phyloP scores from a whole-genome alignment of 2,888 invertebrate genomes.

The Mythimna pallens region DNA sequence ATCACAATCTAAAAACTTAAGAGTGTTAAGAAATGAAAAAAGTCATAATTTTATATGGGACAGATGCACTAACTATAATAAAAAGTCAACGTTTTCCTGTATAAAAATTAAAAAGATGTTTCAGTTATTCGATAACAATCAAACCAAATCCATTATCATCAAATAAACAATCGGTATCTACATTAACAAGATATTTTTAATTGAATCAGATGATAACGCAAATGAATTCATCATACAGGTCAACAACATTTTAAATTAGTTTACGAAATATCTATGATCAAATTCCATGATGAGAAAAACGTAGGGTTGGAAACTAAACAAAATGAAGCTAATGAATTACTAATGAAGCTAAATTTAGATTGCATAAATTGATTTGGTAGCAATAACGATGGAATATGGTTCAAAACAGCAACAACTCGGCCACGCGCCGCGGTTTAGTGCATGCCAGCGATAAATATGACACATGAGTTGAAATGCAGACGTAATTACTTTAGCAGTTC shows the following conservation, averaged over 20 bases:
- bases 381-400: slow-evolving; percentile 20
- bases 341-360: slow-evolving; percentile 46
- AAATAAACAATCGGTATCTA: slow-evolving; percentile 6
- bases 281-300: not conserved
- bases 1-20: too few relatives aligned
- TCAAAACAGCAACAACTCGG: slow-evolving; percentile 25
- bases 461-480: slow-evolving; percentile 60
- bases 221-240: slow-evolving; percentile 4
- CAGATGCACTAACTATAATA: not conserved
- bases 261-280: not conserved
- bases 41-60: too few relatives aligned
- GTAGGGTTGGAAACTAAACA: not conserved
- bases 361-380: slow-evolving; percentile 46
- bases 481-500: slow-evolving; percentile 55
- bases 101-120: slow-evolving; percentile 9
- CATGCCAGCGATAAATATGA: slow-evolving; percentile 26
- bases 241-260: slow-evolving; percentile 16
- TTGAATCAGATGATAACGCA: slow-evolving; percentile 25
- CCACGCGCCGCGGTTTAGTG: slow-evolving; percentile 16
- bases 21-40: too few relatives aligned
- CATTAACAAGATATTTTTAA: slow-evolving; percentile 37
- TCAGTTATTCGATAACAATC: slow-evolving; percentile 25
- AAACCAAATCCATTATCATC: slow-evolving; percentile 16
- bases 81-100: not conserved
- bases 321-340: slow-evolving; percentile 28